Base-by-base conservation (phyloP, 2,888 invertebrate species). In the Chalcis sispes region DNA sequence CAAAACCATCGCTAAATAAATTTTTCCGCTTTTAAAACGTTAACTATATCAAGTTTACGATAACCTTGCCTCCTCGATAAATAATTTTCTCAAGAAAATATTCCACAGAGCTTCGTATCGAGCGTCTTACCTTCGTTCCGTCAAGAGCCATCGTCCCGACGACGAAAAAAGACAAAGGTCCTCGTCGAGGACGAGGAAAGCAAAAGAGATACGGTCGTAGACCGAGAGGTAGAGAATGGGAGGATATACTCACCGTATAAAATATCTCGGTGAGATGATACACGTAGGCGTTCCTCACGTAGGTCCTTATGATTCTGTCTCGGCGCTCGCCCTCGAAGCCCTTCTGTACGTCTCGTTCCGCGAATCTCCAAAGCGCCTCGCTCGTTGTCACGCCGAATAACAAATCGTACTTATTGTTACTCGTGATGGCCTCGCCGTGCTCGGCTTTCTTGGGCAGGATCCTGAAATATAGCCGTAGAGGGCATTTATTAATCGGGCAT, bases 181-280 rank as follows among this genome's bases (percentile, higher is more conserved):
- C 5, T 36, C 10, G 36, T 7, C 10, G 36, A 46, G 2, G 15
- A 8, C 2, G n/a, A n/a, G 23, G 8, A 48, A 20, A 4, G 20
- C 0, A 23, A 10, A 20, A 20, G 40, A 59, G 36, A 15, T 13
- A n/a, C 15, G 48, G 62, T 48, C 29, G 18, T 8, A n/a, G 8
- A 46, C 4, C 4, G 8, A 46, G 15, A 46, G 15, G n/a, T 2
- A 3, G 8, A 5, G 46, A 46, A 15, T 5, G 46, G 8, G 2
- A 5, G 4, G 15, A 4, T 27, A 29, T 0, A 83, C 83, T 81
- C 81, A 98, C 95, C 81, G 98, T 97, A 89, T 96, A 96, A 90
- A 97, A 97, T 85, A 99, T 98, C 90, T 98, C 98, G 86, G 96
- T 97, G 82, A 98, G 91, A 89, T 99, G 98, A 90, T 96, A 98